Evolutionary conservation across 2,113 vertebrate genomes (phyloP), one percentile per base, ranked within the genome.

Genomic region (Sphaerodactylus townsendi): DNA sequence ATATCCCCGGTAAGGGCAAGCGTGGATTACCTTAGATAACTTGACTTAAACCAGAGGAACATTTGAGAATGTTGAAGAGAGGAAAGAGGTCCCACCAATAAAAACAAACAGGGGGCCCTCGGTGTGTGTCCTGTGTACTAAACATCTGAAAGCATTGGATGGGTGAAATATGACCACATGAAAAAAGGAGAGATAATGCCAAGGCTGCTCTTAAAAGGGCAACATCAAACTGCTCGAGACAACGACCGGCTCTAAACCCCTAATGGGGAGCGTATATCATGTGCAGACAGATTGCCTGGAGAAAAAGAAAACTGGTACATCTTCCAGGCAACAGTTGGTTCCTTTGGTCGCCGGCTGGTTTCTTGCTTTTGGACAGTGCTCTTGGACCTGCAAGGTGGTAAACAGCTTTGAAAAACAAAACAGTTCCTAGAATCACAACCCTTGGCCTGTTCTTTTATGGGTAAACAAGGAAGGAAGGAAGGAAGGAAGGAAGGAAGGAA

Each of bases 11-110:
- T 95, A 95, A 95, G 94, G 96, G 94, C 97, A 97, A 95, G 95
- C 97, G 94, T 91, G 98, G 98, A 98, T 99, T 99, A 99, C 87
- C 93, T 95, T 94, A 95, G 97, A 98, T 97, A 97, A 96, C 96
- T 95, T 87, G 94, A 92, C 95, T 97, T 97, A 96, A 97, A 97
- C 95, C 90, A 81, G 75, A 91, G 59, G 96, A 98, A 98, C 96
- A 98, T 98, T 96, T 97, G 98, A 98, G 98, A 98, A 97, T 94
- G 95, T 97, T 97, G 96, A 97, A 97, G 96, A 97, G 94, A 96
- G 97, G 96, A 96, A 95, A 96, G 92, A 89, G 93, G 86, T 86
- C 90, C 94, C 84, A 87, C 91, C 90, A 97, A 95, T 94, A 95
- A 95, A 96, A 96, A 96, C 93, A 96, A 96, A 96, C 96, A 95